Evolutionary conservation across 30 jellyfish, hydroid and myxozoan genomes (phyloP).

Genomic region (Nemopilema nomurai): DNA sequence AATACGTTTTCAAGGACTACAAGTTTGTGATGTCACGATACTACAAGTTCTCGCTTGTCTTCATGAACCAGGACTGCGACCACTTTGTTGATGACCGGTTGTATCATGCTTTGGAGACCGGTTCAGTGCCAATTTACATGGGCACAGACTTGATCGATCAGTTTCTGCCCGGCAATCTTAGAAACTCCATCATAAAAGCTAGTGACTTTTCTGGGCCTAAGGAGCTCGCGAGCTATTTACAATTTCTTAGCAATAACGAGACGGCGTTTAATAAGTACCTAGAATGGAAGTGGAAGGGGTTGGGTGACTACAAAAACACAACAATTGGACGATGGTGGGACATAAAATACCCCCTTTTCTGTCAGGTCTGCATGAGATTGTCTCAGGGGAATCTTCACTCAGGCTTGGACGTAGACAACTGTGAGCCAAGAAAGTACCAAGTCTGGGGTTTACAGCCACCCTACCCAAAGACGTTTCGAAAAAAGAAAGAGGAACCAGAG

Average conservation of each 20-base stretch:
- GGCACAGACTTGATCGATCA: slow-evolving; percentile 93
- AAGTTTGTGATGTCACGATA: slow-evolving; percentile 91
- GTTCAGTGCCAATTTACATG: slow-evolving; percentile 97
- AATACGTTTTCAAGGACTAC: slow-evolving; percentile 95
- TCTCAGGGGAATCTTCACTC: slow-evolving; percentile 93
- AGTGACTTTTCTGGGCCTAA: slow-evolving; percentile 84
- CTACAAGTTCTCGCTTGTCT: slow-evolving; percentile 94
- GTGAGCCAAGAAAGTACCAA: slow-evolving; percentile 83
- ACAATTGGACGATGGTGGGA: slow-evolving; percentile 99
- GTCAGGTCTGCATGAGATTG: slow-evolving; percentile 98
- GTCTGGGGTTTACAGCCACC: slow-evolving; percentile 89
- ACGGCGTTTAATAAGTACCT: slow-evolving; percentile 87
- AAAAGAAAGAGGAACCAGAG: slow-evolving; percentile 31
- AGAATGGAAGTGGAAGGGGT: slow-evolving; percentile 87
- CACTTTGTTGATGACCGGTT: slow-evolving; percentile 93
- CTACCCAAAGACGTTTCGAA: slow-evolving; percentile 40
- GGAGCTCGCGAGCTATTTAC: slow-evolving; percentile 84
- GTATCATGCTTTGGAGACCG: slow-evolving; percentile 96
- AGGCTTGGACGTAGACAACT: slow-evolving; percentile 85
- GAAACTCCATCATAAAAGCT: slow-evolving; percentile 73
- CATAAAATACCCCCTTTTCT: slow-evolving; percentile 87
- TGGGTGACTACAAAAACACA: slow-evolving; percentile 86
- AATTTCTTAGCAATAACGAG: slow-evolving; percentile 79
- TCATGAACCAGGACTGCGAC: slow-evolving; percentile 99
- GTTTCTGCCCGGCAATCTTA: slow-evolving; percentile 85